Evolutionary conservation across 2,113 vertebrate genomes (phyloP), one percentile per base, ranked within the genome.

Genomic region (Ageneiosus marmoratus): DNA sequence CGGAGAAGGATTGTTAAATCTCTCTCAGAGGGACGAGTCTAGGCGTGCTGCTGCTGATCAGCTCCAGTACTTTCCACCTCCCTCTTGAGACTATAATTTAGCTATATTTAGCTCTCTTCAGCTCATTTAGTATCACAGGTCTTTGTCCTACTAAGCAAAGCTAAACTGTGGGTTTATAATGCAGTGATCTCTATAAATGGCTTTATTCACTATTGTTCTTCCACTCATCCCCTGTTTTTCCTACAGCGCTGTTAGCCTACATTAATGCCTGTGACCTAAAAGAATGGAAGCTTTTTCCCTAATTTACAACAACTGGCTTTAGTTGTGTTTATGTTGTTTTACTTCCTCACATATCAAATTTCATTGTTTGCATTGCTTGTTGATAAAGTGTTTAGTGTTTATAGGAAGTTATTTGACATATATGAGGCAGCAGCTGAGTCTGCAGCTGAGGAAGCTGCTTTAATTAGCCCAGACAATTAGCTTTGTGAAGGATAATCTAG

Each of bases 391-490:
- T 77, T 83, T 73, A 62, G 7, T 51, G 29, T 32, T 75, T 32
- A 32, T 75, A 5, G 51, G 10, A 18, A 11, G 50, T 56, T 80
- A 65, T 87, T 83, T 55, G 24, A 41, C 11, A 9, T 46, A 9
- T 46, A 1, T 46, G 1, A n/a, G n/a, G 80, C 60, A 46, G 55
- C 50, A 51, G 29, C 77, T 37, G 63, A 41, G 80, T 81, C 77
- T 87, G 73, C 78, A 65, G 55, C 77, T 70, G 70, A 87, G 76
- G 84, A 88, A 88, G 79, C 41, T 51, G 79, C 41, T 86, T 83
- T 83, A 84, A 89, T 92, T 86, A 85, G 72, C 37, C 46, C 84
- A 87, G 72, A 82, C 87, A 75, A 85, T 89, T 88, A 87, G 51
- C 85, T 58, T 48, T 87, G 80, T 82, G 70, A 46, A 77, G 24